Evolutionary conservation across 2,888 invertebrate species (phyloP).

Genomic region (Nephrotoma guestfalica): DNA sequence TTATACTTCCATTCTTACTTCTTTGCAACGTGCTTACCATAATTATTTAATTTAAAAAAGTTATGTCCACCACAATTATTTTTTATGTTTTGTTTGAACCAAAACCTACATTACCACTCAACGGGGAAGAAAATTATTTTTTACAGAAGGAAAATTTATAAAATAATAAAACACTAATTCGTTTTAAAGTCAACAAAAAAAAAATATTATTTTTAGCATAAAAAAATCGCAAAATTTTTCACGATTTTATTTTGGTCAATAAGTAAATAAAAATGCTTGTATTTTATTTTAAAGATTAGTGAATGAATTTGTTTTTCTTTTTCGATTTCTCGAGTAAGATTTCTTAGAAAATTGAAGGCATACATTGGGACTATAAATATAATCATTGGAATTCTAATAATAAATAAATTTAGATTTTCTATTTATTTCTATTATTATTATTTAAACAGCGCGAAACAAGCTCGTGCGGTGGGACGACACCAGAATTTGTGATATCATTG

Average conservation of each 20-base stretch:
- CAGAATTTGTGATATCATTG: not conserved
- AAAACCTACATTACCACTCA: not conserved
- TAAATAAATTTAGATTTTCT: not conserved
- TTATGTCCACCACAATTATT: not conserved
- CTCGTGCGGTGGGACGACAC: not conserved
- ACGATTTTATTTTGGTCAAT: not conserved
- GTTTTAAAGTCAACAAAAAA: not conserved
- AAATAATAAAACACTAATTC: not conserved
- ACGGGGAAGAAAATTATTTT: not conserved
- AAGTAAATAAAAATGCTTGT: not conserved
- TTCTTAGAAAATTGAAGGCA: not conserved
- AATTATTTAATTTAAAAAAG: not conserved
- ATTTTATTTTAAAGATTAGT: not conserved
- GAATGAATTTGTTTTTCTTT: not conserved
- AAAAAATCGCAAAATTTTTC: not conserved
- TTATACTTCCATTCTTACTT: too few relatives aligned
- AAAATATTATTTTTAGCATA: not conserved
- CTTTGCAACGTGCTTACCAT: not conserved
- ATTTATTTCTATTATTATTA: not conserved
- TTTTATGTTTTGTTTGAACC: not conserved
- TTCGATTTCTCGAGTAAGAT: not conserved
- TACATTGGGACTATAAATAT: not conserved
- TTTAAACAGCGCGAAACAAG: too few relatives aligned
- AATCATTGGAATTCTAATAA: not conserved
- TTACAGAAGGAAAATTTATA: not conserved